Evolutionary conservation across 1,140 invertebrate genomes (phyloP).

Genomic region (Lordiphosa clarofinis): DNA sequence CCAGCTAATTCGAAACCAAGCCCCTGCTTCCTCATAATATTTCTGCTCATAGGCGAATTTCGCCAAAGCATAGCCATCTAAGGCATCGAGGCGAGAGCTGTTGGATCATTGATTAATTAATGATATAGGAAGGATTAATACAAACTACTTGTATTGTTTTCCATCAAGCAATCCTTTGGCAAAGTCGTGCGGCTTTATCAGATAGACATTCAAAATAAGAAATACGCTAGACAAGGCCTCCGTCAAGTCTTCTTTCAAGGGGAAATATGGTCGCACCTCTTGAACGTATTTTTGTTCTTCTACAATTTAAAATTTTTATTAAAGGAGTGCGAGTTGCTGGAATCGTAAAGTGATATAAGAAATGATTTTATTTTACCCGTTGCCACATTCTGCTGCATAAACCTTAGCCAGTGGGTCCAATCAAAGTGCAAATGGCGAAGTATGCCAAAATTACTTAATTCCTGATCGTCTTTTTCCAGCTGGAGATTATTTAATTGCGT

Average conservation of each 20-base stretch:
- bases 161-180: constrained; percentile 12
- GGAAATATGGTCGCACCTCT: neutral
- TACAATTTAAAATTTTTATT: neutral
- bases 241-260: neutral
- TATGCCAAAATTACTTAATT: neutral
- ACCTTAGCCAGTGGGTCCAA: constrained; percentile 4
- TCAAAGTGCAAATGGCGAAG: neutral
- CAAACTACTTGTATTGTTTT: constrained; percentile 10
- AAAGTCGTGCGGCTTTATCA: constrained; percentile 1
- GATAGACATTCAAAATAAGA: constrained; percentile 4
- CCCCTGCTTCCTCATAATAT: neutral
- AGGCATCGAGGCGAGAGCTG: neutral
- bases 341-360: no score
- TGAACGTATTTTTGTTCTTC: neutral
- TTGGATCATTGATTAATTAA: neutral
- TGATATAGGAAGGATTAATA: neutral
- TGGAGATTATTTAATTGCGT: neutral
- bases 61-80: constrained; percentile 7
- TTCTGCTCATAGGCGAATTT: neutral
- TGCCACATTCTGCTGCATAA: constrained; percentile 3
- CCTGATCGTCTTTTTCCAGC: no score
- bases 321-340: neutral
- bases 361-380: neutral
- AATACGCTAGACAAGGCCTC: neutral
- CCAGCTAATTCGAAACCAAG: constrained; percentile 5